Base-by-base conservation (phyloP, 1,140 invertebrate species). In the Ladona fulva region DNA sequence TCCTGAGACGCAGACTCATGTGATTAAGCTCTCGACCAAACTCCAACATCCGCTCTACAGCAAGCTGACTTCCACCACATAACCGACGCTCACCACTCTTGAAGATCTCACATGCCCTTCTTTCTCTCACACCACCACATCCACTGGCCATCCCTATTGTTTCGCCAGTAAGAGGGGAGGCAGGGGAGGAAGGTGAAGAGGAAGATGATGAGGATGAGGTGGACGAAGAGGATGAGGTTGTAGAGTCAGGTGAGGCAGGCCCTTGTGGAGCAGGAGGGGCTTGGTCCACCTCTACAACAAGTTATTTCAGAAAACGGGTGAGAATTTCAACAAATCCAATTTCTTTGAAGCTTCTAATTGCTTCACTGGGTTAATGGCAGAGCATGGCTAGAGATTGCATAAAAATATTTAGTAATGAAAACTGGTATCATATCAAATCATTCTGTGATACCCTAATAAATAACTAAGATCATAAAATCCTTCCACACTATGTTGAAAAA, bases 1-100 rank as follows among this genome's bases (percentile, higher is more conserved):
- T 90, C 80, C 91, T 89, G 77, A 98, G 86, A 78, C 92, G 90
- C 86, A 95, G 91, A 83, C 94, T 96, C 89, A 97, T 94, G 80
- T 92, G 90, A 85, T 97, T 95, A 74, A 99, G 88, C 84, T 98
- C 96, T 82, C 93, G 91, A 37, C 97, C 97, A 86, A 98, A 98
- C 82, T 95, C 92, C 76, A 99, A 87, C 90, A 98, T 97, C 81
- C 94, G 91, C 81, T 93, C 94, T 79, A 97, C 93, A 0, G 94
- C 94, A 79, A 92, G 89, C 82, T 93, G 92, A 83, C 90, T 90
- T 76, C 94, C 93, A 81, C 93, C 92, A 85, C 92, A 90, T 74
- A 92, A 82, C 82, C 88, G 87, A 82, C 90, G 3, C n/a, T 66
- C 52, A 37, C 29, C 29, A 12, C 16, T 22, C n/a, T 66, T 66